Evolutionary conservation across 2,888 invertebrate species (phyloP).

Genomic region (Sesia bembeciformis): DNA sequence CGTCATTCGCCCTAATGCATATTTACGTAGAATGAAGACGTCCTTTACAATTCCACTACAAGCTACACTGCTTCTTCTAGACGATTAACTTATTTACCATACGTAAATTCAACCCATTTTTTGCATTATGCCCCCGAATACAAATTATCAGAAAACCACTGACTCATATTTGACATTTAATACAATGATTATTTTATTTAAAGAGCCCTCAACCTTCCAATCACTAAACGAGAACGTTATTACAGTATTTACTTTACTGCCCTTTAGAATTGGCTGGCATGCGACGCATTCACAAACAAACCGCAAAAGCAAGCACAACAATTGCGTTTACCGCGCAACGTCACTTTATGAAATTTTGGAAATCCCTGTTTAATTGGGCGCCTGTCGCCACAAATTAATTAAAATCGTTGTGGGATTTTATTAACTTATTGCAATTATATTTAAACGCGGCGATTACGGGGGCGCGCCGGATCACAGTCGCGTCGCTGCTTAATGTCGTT

Average conservation of each 20-base stretch:
- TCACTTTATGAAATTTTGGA: constrained; percentile 46
- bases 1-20: constrained; percentile 54
- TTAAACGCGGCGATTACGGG: constrained; percentile 54
- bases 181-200: background rate
- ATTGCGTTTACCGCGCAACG: constrained; percentile 30
- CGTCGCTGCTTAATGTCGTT: constrained; percentile 34
- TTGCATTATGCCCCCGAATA: background rate
- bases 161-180: background rate
- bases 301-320: constrained; percentile 31
- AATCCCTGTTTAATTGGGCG: constrained; percentile 56
- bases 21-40: constrained; percentile 41
- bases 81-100: constrained; percentile 26
- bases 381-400: constrained; percentile 62
- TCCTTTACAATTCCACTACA: constrained; percentile 23
- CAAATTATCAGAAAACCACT: background rate
- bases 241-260: constrained; percentile 26
- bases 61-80: constrained; percentile 27
- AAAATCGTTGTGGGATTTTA: constrained; percentile 56
- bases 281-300: constrained; percentile 20
- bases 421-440: constrained; percentile 69
- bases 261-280: constrained; percentile 24
- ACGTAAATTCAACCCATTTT: too few relatives aligned
- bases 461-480: constrained; percentile 25
- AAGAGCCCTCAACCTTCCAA: constrained; percentile 17
- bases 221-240: constrained; percentile 25